Percentiles rank a stretch among this genome's conserved stretches.
These are phyloP conservation scores for Anoplolepis gracilipes DNA, from an alignment of 1,140 invertebrate species.

Conservation along the genomic window DNA sequence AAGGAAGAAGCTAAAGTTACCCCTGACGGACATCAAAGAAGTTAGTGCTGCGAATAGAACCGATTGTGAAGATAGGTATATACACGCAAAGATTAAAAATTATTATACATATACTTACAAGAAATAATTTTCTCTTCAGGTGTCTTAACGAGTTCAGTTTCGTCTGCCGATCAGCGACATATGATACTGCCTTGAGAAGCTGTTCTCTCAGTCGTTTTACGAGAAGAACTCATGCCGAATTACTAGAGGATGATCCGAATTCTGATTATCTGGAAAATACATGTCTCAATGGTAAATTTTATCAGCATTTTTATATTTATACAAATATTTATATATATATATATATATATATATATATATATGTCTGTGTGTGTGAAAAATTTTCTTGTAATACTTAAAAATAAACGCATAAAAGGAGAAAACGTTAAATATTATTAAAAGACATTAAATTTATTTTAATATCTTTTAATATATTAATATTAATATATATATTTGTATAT, in stretches of 20 bases:
- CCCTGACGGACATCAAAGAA: conserved; percentile 92
- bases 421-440: not conserved
- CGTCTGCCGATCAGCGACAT: conserved; percentile 94
- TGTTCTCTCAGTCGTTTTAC: conserved; percentile 94
- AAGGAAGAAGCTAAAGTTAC: conserved; percentile 92
- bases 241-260: conserved; percentile 93
- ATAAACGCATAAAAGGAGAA: not conserved
- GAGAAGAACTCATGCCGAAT: conserved; percentile 92
- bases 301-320: not conserved
- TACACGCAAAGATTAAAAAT: not conserved
- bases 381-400: not conserved
- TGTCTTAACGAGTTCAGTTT: conserved; percentile 95
- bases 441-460: not conserved
- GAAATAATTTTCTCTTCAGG: conserved; percentile 79
- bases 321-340: not conserved
- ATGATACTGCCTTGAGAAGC: conserved; percentile 90
- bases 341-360: not conserved
- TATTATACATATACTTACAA: not conserved
- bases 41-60: conserved; percentile 92
- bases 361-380: not conserved
- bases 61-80: conserved; percentile 93
- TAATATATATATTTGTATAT: not conserved
- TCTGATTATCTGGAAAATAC: conserved; percentile 97
- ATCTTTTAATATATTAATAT: not conserved
- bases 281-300: conserved; percentile 91